Base-by-base conservation (phyloP, 1,140 invertebrate genomes). In the Gryllus bimaculatus region DNA sequence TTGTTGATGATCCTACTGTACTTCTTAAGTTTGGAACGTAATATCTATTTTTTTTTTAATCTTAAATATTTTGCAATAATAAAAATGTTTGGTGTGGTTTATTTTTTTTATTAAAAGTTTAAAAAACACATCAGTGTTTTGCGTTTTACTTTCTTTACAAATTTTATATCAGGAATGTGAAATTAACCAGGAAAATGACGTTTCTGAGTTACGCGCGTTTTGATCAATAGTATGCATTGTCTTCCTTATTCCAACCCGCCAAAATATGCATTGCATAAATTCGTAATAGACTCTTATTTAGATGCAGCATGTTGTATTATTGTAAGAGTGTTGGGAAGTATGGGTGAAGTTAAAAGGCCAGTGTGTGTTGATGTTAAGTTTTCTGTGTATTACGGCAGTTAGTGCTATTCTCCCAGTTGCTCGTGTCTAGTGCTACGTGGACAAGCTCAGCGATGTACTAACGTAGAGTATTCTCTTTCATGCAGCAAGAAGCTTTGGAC, bases 401-500 rank as follows among this genome's bases (percentile, higher is more conserved):
- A 66, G 54, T 66, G 54, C 54, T 66, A 66, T 13, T 66, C 26
- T 66, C 54, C 54, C 54, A 66, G 18, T 66, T 66, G 54, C 54
- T 66, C 10, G 54, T 66, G 54, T 18, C 54, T 66, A 66, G 54
- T 66, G 54, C 54, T 66, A 18, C 54, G 54, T 66, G 54, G 54
- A 66, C 54, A 66, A 66, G 54, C 54, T 66, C n/a, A 75, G 74
- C 8, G 74, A 39, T 75, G 74, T 75, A 75, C 74, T 75, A 75
- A 75, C 74, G n/a, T 75, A 75, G 74, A 75, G 26, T 75, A 75
- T 77, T 79, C 54, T 77, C 47, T 80, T 80, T 80, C 79, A 80
- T 73, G 79, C 79, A 80, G 79, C 79, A 77, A 76, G 76, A 54
- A 73, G 79, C 76, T 76, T 80, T 73, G 79, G 79, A 73, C 79